Evolutionary conservation across 1,140 invertebrate genomes (phyloP).

Genomic region (Cydia splendana): DNA sequence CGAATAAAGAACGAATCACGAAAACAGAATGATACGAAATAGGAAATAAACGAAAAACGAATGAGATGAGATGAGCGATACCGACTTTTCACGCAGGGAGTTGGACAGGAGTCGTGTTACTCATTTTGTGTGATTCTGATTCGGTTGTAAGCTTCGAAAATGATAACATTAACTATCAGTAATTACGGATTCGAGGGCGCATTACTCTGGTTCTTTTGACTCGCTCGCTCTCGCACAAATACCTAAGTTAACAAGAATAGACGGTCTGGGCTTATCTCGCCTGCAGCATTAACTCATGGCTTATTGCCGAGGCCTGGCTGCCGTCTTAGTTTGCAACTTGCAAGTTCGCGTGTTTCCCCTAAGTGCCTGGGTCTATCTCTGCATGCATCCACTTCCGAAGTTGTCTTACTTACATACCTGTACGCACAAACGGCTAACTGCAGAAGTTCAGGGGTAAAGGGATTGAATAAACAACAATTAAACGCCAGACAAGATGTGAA

Average conservation of each 20-base stretch:
- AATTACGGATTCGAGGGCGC: neutral
- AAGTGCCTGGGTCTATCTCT: constrained; percentile 23
- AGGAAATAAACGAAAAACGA: too few relatives aligned
- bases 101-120: too few relatives aligned
- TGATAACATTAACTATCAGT: too few relatives aligned
- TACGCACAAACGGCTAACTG: constrained; percentile 21
- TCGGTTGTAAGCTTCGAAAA: too few relatives aligned
- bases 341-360: constrained; percentile 25
- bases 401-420: constrained; percentile 22
- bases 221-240: neutral
- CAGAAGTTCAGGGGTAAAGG: neutral
- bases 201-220: neutral
- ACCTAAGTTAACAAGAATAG: neutral
- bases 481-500: neutral
- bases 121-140: too few relatives aligned
- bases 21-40: too few relatives aligned
- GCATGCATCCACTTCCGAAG: constrained; percentile 27
- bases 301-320: constrained; percentile 20
- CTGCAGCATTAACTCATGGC: constrained; percentile 30
- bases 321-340: constrained; percentile 27
- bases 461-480: neutral
- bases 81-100: too few relatives aligned
- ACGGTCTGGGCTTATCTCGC: constrained; percentile 14
- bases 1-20: too few relatives aligned
- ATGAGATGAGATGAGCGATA: too few relatives aligned